phyloP scores from a whole-genome alignment of 2,888 invertebrate species.

The Rhamnusium bicolor region DNA sequence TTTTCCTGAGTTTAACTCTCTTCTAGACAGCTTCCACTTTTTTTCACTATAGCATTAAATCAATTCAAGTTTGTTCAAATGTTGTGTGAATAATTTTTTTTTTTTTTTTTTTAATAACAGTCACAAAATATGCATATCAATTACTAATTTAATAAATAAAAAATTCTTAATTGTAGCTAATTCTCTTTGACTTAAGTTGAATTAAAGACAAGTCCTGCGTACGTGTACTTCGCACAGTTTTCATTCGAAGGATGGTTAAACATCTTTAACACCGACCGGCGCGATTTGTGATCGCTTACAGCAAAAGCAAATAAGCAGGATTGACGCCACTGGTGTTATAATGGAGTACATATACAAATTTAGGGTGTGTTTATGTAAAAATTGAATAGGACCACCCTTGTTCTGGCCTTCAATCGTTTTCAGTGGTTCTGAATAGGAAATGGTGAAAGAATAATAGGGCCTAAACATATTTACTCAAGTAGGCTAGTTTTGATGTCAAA shows the following conservation, averaged over 20 bases:
- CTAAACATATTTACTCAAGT: conserved; percentile 48
- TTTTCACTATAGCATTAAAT: too few relatives aligned
- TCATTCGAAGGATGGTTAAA: background rate
- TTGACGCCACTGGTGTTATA: conserved; percentile 56
- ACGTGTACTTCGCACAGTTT: background rate
- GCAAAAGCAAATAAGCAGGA: conserved; percentile 38
- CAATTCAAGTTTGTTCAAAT: too few relatives aligned
- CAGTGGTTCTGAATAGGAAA: conserved; percentile 24
- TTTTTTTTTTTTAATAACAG: too few relatives aligned
- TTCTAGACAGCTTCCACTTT: too few relatives aligned
- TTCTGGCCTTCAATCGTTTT: conserved; percentile 38
- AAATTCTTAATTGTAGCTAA: too few relatives aligned
- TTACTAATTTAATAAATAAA: too few relatives aligned
- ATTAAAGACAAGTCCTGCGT: background rate
- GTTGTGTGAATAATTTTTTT: too few relatives aligned
- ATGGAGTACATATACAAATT: conserved; percentile 52
- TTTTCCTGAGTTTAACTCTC: too few relatives aligned
- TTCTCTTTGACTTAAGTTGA: too few relatives aligned
- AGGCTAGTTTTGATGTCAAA: conserved; percentile 36
- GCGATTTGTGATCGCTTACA: conserved; percentile 1
- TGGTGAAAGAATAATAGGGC: conserved; percentile 44
- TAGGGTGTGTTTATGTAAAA: conserved; percentile 59
- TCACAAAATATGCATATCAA: too few relatives aligned
- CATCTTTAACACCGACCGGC: background rate
- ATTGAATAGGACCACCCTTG: conserved; percentile 62